Conservation (phyloP, 2,797 vertebrate genomes). For the Spinibarbus caldwelli region DNA sequence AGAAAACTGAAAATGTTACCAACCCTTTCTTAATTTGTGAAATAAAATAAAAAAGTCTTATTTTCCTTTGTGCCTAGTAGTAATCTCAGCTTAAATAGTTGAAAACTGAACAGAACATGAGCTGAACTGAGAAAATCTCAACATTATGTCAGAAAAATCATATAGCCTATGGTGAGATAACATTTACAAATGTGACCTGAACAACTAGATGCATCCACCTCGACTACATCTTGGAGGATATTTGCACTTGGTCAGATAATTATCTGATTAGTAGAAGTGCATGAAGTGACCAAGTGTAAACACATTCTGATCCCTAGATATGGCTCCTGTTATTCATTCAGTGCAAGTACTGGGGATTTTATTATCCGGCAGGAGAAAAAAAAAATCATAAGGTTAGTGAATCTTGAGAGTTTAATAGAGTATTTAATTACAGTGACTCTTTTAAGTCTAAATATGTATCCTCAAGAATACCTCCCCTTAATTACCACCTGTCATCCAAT, state of each 20-base stretch:
- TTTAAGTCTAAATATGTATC: constrained; percentile 25
- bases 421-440: constrained; percentile 32
- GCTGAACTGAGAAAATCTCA: background rate
- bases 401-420: constrained; percentile 6
- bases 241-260: background rate
- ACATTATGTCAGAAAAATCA: background rate
- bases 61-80: background rate
- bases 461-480: constrained; percentile 11
- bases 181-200: background rate
- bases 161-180: background rate
- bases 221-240: background rate
- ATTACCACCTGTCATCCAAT: constrained; percentile 26
- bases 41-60: background rate
- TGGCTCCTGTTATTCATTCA: background rate
- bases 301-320: background rate
- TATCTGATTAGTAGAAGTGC: background rate
- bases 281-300: background rate
- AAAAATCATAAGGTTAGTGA: background rate
- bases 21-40: background rate
- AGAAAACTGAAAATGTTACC: too few species aligned
- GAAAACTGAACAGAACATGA: background rate
- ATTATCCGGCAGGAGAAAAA: background rate
- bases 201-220: background rate
- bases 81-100: background rate
- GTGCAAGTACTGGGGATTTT: background rate